Conservation (phyloP, 2,113 vertebrate genomes). For the Oriolus oriolus region DNA sequence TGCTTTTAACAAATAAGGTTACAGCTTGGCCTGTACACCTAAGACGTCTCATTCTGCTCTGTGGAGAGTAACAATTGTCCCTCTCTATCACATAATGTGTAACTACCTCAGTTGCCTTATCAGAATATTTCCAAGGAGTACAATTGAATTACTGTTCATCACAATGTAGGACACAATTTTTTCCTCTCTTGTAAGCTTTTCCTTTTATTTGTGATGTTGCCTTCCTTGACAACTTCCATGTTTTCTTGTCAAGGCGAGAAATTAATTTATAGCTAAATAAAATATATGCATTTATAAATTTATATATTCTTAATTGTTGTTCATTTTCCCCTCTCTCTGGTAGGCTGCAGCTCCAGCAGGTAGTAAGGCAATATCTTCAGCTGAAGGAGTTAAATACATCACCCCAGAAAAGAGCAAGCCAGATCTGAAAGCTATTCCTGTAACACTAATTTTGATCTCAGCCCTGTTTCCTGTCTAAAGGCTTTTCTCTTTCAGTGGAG, state of each 20-base stretch:
- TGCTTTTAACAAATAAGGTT: neutral
- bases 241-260: neutral
- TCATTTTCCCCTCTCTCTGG: neutral
- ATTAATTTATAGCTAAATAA: neutral
- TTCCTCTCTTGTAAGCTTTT: neutral
- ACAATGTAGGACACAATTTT: neutral
- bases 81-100: neutral
- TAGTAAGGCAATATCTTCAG: neutral
- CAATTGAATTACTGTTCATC: neutral
- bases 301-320: neutral
- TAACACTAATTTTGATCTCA: conserved; percentile 19
- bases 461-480: neutral
- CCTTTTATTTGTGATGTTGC: neutral
- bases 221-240: neutral
- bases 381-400: neutral
- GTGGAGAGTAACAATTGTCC: rapidly evolving
- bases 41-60: neutral
- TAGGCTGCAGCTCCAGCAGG: neutral
- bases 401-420: neutral
- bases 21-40: neutral
- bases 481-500: neutral
- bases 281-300: neutral
- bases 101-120: neutral
- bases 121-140: neutral
- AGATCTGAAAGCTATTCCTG: neutral